Base-by-base conservation (phyloP, 2,113 vertebrate species). In the Passer domesticus region DNA sequence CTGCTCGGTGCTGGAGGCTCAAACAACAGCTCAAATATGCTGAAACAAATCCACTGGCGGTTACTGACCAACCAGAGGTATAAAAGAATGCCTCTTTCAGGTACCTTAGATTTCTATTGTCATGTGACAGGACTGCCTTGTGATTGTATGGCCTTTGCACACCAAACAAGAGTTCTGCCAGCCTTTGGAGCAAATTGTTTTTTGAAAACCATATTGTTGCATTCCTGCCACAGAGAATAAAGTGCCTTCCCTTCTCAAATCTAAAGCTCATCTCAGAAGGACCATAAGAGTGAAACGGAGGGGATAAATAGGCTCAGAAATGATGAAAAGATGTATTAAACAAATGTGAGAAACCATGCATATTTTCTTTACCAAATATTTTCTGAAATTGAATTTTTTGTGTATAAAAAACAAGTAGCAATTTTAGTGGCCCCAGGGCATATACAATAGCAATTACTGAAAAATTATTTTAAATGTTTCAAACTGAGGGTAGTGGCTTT, bases 231-330 rank as follows among this genome's bases (percentile, higher is more conserved):
- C 30, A 75, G 53, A 67, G 33, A 60, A 50, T 66, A n/a, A 24
- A 19, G 25, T 21, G 27, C 53, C 30, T 46, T 89, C 11, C 56
- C 37, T 75, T 44, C 64, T 50, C 30, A 92, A 55, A 74, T 13
- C 1, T 3, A 55, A 70, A 89, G 52, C 24, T 79, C 33, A 64
- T 28, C 44, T 83, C 56, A 49, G 58, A 39, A 62, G 25, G 77
- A 39, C 6, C 10, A 27, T 14, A 56, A 23, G 47, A 82, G 12
- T 0, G 1, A 75, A 5, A 77, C 15, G 0, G 2, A 28, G 9
- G 41, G 15, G 15, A 58, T 35, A 73, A 92, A 84, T 15, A 56
- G 58, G 19, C 31, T 76, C 67, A 85, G 27, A 37, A 41, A 20
- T 28, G 64, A 70, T 16, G 55, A 75, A 89, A 89, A 47, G 11